phyloP scores from a whole-genome alignment of 2,888 invertebrate genomes.

The Serrognathus titanus region DNA sequence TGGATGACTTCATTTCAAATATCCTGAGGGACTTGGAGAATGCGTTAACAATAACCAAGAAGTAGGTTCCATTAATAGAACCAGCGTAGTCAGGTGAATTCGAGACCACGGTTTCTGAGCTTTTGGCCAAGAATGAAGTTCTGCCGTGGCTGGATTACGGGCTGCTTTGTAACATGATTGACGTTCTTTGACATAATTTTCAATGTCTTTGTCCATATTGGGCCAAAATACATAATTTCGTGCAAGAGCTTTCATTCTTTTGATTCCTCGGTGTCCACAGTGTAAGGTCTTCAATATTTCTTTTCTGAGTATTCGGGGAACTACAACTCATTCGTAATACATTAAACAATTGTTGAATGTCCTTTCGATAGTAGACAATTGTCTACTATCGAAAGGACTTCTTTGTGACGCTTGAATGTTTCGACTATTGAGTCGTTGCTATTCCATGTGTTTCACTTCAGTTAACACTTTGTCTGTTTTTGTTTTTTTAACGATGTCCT shows the following conservation, averaged over 20 bases:
- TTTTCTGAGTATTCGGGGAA: too few relatives aligned
- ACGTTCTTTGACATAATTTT: slow-evolving; percentile 19
- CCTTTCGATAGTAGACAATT: too few relatives aligned
- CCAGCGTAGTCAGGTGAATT: slow-evolving; percentile 46
- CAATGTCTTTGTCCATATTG: slow-evolving; percentile 30
- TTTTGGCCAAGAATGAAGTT: slow-evolving; percentile 24
- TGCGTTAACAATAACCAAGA: slow-evolving; percentile 41
- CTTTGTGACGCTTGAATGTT: too few relatives aligned
- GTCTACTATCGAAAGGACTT: too few relatives aligned
- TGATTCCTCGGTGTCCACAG: slow-evolving; percentile 29
- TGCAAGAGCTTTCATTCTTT: slow-evolving; percentile 32
- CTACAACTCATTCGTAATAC: too few relatives aligned
- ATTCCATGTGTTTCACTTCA: too few relatives aligned
- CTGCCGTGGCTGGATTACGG: slow-evolving; percentile 23
- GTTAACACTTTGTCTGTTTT: too few relatives aligned
- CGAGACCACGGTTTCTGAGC: slow-evolving; percentile 36
- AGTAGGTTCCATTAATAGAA: slow-evolving; percentile 33
- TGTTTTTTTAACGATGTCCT: too few relatives aligned
- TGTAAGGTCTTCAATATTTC: slow-evolving; percentile 16
- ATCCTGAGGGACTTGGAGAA: slow-evolving; percentile 33
- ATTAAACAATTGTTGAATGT: too few relatives aligned
- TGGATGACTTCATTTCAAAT: neutral
- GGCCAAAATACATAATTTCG: slow-evolving; percentile 31
- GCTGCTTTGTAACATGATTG: slow-evolving; percentile 11
- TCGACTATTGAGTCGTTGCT: too few relatives aligned